A percentile compares a stretch with the other conserved stretches of the same genome.
Conservation (phyloP, 2,113 vertebrate genomes). For the Xyrauchen texanus region DNA sequence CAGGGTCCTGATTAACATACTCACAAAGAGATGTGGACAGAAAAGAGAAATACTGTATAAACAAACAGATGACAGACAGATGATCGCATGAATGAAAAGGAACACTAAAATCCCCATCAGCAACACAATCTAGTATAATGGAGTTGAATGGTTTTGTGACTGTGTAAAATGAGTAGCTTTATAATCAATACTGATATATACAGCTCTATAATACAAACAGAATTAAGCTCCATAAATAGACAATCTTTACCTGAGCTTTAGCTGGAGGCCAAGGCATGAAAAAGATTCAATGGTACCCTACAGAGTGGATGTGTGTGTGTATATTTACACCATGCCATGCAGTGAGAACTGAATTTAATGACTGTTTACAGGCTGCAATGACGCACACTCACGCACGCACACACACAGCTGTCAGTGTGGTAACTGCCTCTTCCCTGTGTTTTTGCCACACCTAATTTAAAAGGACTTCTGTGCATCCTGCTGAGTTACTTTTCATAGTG, state of each 20-base stretch:
- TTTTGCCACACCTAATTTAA: slow-evolving; percentile 36
- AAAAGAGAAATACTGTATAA: not conserved
- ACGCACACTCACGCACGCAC: slow-evolving; percentile 10
- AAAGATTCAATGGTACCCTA: not conserved
- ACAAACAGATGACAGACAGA: not conserved
- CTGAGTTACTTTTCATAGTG: slow-evolving; percentile 25
- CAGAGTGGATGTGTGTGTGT: not conserved
- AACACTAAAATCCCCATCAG: too few species aligned
- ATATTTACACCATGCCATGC: slow-evolving; percentile 34
- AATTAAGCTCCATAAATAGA: not conserved
- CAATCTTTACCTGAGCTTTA: slow-evolving; percentile 9
- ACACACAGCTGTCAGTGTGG: slow-evolving; percentile 50
- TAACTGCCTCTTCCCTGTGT: slow-evolving; percentile 32
- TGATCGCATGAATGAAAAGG: too few species aligned
- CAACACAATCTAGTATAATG: not conserved
- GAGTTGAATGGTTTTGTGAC: not conserved
- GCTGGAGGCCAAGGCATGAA: not conserved
- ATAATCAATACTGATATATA: slow-evolving; percentile 31
- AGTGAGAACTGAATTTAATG: slow-evolving; percentile 36
- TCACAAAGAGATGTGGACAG: not conserved
- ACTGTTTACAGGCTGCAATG: slow-evolving; percentile 42
- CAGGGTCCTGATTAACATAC: slow-evolving; percentile 11
- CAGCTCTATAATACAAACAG: slow-evolving; percentile 25
- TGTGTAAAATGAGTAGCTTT: not conserved
- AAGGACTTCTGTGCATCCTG: slow-evolving; percentile 23